Conservation (phyloP, 2,797 vertebrate genomes). For the Etheostoma nigrum region DNA sequence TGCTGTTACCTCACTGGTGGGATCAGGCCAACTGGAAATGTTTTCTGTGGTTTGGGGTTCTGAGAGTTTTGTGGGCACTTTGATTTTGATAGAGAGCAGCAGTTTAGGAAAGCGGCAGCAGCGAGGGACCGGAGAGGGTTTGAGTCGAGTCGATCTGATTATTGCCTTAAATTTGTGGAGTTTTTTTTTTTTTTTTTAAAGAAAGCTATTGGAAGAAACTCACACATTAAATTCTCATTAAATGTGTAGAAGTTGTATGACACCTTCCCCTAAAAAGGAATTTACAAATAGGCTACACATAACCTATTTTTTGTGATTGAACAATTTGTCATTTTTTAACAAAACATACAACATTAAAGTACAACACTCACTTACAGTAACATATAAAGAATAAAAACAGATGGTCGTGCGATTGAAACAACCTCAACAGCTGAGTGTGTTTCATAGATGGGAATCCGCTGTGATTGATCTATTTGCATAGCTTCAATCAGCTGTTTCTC, state of each 20-base stretch:
- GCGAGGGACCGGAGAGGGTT: conserved; percentile 29
- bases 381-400: no score
- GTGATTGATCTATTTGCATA: no score
- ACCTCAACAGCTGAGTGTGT: no score
- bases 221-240: conserved; percentile 34
- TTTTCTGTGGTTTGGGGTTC: conserved; percentile 77
- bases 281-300: conserved; percentile 37
- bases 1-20: conserved; percentile 80
- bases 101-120: conserved; percentile 62
- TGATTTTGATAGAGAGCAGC: conserved; percentile 77
- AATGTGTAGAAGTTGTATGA: conserved; percentile 16
- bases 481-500: no score
- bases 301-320: conserved; percentile 32
- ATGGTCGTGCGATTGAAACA: no score
- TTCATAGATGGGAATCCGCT: no score
- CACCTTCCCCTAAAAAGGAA: conserved; percentile 21
- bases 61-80: conserved; percentile 79
- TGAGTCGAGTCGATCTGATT: conserved; percentile 38
- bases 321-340: no score
- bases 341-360: no score
- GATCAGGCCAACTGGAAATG: conserved; percentile 84
- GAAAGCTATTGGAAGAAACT: conserved; percentile 23
- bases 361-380: no score
- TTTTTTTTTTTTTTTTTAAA: conserved; percentile 4
- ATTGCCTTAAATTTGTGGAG: conserved; percentile 56